Conservation (phyloP, 1,140 invertebrate species). For the Hylyphantes graminicola region DNA sequence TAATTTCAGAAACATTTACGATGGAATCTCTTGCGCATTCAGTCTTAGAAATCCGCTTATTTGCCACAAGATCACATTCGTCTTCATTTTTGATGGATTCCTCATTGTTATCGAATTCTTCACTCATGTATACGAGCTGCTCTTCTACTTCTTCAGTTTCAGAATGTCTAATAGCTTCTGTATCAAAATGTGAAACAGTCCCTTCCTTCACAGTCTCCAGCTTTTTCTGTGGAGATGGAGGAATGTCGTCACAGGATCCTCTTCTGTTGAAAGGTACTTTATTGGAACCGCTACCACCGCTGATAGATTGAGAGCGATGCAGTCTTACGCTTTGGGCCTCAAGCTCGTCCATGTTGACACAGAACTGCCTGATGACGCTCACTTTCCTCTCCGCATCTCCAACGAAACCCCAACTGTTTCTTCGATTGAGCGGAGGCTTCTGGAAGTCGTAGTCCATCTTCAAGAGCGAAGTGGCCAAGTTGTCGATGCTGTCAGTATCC, state of each 20-base stretch:
- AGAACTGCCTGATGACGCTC: conserved; percentile 49
- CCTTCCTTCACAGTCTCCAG: conserved; percentile 38
- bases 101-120: neutral
- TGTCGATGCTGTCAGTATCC: conserved; percentile 10
- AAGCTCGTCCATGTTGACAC: conserved; percentile 18
- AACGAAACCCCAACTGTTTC: conserved; percentile 56
- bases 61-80: too few relatives aligned
- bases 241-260: conserved; percentile 12
- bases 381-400: conserved; percentile 53
- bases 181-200: neutral
- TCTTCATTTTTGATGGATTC: too few relatives aligned
- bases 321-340: conserved; percentile 18
- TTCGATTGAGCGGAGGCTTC: neutral
- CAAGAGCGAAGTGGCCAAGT: conserved; percentile 21
- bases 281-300: neutral
- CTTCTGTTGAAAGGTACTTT: neutral
- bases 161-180: neutral
- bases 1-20: too few relatives aligned
- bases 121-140: neutral
- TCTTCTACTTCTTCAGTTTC: neutral
- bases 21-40: too few relatives aligned
- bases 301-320: conserved; percentile 15
- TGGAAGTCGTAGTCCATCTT: conserved; percentile 53
- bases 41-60: too few relatives aligned
- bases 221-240: neutral